Conservation (phyloP, 2,797 vertebrate species). For the Acanthornis magna region DNA sequence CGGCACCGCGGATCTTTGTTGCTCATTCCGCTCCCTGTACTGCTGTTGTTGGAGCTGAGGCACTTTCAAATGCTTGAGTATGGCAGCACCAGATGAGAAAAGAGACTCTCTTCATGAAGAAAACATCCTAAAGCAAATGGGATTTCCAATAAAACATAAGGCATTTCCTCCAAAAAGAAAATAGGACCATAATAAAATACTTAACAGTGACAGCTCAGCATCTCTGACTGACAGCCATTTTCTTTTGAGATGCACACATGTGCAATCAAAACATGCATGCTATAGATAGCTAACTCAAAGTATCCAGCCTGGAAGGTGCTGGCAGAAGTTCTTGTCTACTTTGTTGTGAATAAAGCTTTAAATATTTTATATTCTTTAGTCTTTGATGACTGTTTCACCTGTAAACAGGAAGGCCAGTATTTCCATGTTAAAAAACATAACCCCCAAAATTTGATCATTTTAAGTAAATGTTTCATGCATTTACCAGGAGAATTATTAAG, state of each 20-base stretch:
- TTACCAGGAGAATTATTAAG: not conserved
- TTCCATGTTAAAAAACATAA: not conserved
- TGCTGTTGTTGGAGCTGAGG: not conserved
- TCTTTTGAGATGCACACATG: not conserved
- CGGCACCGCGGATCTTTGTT: conserved; percentile 58
- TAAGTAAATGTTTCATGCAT: not conserved
- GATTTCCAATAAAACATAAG: not conserved
- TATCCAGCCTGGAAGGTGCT: not conserved
- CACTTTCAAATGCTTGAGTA: not conserved
- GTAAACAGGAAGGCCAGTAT: not conserved
- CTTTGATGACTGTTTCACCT: not conserved
- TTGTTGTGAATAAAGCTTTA: not conserved
- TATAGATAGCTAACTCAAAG: not conserved
- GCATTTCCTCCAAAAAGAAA: not conserved
- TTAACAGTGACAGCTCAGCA: not conserved
- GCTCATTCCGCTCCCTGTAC: not conserved
- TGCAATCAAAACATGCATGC: not conserved
- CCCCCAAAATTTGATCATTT: rapidly evolving
- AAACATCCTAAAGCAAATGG: not conserved
- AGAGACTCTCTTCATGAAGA: not conserved
- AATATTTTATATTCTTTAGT: not conserved
- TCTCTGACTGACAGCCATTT: not conserved
- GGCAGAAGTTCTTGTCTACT: not conserved
- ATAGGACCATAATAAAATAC: not conserved
- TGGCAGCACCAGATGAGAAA: not conserved